Conservation (phyloP, 2,797 vertebrate species). For the Danio albolineatus region DNA sequence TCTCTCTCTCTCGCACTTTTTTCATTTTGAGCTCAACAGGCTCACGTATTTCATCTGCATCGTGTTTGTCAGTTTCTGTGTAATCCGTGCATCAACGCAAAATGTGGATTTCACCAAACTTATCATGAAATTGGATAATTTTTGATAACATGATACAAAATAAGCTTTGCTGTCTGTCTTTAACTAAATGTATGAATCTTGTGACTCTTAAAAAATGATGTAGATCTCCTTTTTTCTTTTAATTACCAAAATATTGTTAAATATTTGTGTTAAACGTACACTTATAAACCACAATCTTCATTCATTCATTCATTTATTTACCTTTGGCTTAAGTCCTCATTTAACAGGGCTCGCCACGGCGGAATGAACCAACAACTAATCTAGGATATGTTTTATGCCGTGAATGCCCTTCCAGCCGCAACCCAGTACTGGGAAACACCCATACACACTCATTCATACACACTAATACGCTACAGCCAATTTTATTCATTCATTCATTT, state of each 20-base stretch:
- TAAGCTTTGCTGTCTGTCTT: background rate
- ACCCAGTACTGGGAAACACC: too few relatives aligned
- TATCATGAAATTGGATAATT: background rate
- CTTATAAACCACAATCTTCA: too few relatives aligned
- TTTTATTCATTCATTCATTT: too few relatives aligned
- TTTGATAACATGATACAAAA: background rate
- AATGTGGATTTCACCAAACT: background rate
- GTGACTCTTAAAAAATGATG: background rate
- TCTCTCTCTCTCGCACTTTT: conserved; percentile 18
- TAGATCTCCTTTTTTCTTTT: background rate
- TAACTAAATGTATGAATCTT: background rate
- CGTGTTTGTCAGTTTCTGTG: background rate
- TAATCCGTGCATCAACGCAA: background rate
- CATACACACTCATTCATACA: too few relatives aligned
- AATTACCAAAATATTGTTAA: background rate
- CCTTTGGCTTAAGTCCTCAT: too few relatives aligned
- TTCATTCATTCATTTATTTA: too few relatives aligned
- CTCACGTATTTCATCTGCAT: background rate
- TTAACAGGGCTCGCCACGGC: too few relatives aligned
- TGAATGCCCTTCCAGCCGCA: too few relatives aligned
- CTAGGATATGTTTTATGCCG: too few relatives aligned
- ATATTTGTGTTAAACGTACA: background rate
- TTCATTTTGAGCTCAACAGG: conserved; percentile 9
- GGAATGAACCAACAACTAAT: too few relatives aligned
- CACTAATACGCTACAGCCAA: too few relatives aligned